Conservation (phyloP, 2,113 vertebrate genomes). For the Cranoglanis bouderius region DNA sequence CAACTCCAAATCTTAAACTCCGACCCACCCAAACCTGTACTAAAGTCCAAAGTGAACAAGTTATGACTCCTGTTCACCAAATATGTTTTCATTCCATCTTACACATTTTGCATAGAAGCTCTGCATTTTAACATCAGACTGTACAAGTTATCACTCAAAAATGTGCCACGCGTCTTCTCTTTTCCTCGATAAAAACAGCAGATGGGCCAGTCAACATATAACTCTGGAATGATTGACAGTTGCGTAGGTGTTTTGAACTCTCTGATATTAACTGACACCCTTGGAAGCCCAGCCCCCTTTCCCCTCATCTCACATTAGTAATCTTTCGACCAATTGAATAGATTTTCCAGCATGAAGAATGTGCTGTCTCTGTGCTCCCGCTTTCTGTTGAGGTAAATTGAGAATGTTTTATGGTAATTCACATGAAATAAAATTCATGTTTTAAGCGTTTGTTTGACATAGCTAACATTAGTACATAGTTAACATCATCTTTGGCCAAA, state of each 20-base stretch:
- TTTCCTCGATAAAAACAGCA: not conserved
- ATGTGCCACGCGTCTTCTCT: not conserved
- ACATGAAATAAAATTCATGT: not conserved
- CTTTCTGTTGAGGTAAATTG: not conserved
- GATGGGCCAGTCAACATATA: not conserved
- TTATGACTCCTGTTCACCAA: not conserved
- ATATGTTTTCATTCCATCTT: not conserved
- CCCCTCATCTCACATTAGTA: not conserved
- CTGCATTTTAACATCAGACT: not conserved
- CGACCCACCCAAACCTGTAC: not conserved
- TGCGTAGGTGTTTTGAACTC: too few species aligned
- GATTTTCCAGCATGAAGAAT: not conserved
- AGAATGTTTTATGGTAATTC: not conserved
- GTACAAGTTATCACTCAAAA: not conserved
- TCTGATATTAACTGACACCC: not conserved
- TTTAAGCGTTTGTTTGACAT: not conserved
- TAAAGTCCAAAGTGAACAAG: not conserved
- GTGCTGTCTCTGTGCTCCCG: not conserved
- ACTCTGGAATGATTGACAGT: not conserved
- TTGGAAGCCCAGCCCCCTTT: not conserved
- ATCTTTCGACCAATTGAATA: not conserved
- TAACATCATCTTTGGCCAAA: too few species aligned
- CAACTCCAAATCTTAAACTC: not conserved
- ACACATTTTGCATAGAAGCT: not conserved
- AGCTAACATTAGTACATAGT: not conserved